Evolutionary conservation across 2,797 vertebrate species (phyloP).

Genomic region (Sphaeramia orbicularis): DNA sequence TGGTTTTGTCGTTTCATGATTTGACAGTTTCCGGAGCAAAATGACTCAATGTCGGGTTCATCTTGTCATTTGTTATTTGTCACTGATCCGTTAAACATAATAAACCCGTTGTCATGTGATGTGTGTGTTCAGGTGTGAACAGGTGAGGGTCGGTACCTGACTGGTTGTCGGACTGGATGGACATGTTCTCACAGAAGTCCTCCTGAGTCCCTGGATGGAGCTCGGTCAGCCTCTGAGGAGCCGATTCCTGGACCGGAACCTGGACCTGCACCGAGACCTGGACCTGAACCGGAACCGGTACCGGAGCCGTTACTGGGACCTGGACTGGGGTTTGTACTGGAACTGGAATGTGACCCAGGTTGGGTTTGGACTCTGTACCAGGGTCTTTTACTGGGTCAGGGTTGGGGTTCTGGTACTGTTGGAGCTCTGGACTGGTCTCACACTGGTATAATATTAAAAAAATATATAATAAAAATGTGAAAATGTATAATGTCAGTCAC

Average conservation of each 20-base stretch:
- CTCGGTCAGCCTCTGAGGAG: conserved; percentile 51
- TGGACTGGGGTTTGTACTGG: background rate
- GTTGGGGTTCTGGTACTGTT: conserved; percentile 18
- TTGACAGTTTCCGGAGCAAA: too few species aligned
- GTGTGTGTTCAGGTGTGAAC: background rate
- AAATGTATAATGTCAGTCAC: too few species aligned
- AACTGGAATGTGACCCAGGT: background rate
- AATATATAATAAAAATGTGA: too few species aligned
- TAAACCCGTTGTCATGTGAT: too few species aligned
- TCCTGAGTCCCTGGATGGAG: conserved; percentile 61
- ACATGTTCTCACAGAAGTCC: conserved; percentile 82
- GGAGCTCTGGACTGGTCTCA: conserved; percentile 5
- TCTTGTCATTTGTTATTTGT: too few species aligned
- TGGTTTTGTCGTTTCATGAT: too few species aligned
- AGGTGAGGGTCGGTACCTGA: conserved; percentile 73
- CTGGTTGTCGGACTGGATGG: conserved; percentile 83
- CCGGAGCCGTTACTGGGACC: background rate
- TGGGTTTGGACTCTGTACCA: conserved; percentile 19
- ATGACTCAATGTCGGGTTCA: too few species aligned
- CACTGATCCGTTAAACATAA: too few species aligned
- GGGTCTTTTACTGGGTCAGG: conserved; percentile 1
- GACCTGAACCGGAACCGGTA: conserved; percentile 14
- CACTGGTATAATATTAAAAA: too few species aligned
- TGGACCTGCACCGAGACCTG: too few species aligned
- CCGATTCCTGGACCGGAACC: too few species aligned